Base-by-base conservation (phyloP, 2,113 vertebrate species). In the Pluvialis apricaria region DNA sequence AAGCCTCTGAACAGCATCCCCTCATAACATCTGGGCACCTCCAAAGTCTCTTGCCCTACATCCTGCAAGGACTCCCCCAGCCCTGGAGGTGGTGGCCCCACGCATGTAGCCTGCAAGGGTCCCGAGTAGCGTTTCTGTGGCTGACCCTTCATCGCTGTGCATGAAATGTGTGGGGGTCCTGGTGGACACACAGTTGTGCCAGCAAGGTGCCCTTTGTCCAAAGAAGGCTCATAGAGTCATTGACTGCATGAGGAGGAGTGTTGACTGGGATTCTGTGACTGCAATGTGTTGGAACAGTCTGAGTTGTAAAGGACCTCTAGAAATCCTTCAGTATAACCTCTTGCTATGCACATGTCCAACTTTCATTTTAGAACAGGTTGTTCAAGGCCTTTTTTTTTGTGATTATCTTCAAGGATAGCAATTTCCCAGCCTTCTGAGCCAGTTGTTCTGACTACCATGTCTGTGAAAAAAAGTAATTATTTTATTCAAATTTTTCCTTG, bases 71-170 rank as follows among this genome's bases (percentile, higher is more conserved):
- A 26, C 6, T 22, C 4, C 19, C 31, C 16, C 29, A n/a, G 11
- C 18, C 31, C 36, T 77, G 44, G n/a, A 40, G 10, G 20, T 10
- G 7, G 26, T 38, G 28, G 25, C 20, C 36, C 9, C 11, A 20
- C 5, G 13, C 12, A 9, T 9, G 16, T 22, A 52, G 22, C 60
- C 45, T 52, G 36, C 36, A 34, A 64, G n/a, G 21, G 12, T 4
- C 7, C 25, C 2, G 3, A 0, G 0, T 3, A 5, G 32, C 1
- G 1, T 31, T 81, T 36, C 14, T 55, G 51, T 51, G 54, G 49
- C 25, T 55, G 19, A 22, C 6, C n/a, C 21, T 62, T 78, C 8
- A 3, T 8, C 4, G 26, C 14, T 29, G 40, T 68, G 11, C 40
- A 68, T 25, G 36, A 68, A 15, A n/a, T 15, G 14, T 1, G 1